These are phyloP conservation scores for Setophaga petechia DNA, from an alignment of 2,113 vertebrate species.

Conservation along the genomic window DNA sequence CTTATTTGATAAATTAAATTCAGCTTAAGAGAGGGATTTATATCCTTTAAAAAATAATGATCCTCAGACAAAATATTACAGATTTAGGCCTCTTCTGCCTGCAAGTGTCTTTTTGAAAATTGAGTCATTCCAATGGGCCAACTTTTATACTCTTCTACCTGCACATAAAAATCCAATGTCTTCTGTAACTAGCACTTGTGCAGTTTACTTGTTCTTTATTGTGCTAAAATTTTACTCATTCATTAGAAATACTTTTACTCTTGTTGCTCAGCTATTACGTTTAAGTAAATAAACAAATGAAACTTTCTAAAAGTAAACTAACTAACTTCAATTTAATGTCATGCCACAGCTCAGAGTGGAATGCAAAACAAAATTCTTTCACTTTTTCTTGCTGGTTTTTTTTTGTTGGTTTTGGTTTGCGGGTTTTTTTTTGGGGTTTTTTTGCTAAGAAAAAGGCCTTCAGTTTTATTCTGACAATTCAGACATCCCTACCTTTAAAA, in stretches of 20 bases:
- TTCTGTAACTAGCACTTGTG: background rate
- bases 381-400: background rate
- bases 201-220: background rate
- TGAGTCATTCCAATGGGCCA: background rate
- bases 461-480: background rate
- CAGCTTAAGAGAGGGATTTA: background rate
- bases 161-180: background rate
- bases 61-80: background rate
- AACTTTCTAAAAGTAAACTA: conserved; percentile 46
- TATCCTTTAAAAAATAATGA: background rate
- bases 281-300: conserved; percentile 18
- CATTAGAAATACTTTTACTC: background rate
- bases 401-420: background rate
- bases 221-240: background rate
- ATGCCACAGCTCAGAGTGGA: background rate
- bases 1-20: background rate
- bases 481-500: background rate
- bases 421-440: no score
- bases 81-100: background rate
- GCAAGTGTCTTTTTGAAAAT: background rate
- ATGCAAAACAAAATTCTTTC: background rate
- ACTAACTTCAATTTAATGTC: conserved; percentile 1
- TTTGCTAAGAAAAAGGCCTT: background rate
- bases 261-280: background rate
- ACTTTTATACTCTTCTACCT: background rate